Evolutionary conservation across 2,113 vertebrate genomes (phyloP), one percentile per base, ranked within the genome.

Genomic region (Onychostruthus taczanowskii): DNA sequence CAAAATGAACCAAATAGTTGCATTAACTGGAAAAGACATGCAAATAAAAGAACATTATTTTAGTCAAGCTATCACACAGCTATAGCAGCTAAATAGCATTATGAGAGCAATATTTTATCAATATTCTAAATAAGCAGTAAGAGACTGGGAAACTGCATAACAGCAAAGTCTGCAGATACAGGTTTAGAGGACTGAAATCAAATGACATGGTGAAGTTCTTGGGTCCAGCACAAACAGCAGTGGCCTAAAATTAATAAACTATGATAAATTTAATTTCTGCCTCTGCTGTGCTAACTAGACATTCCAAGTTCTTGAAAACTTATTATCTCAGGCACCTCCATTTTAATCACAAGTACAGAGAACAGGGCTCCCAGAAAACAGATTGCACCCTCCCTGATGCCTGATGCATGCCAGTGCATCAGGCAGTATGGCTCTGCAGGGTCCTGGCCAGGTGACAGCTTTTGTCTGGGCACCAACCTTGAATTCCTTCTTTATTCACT

Each of bases 221-320:
- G 31, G 16, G 13, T 76, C 33, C 3, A 5, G 63, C 30, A 80
- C 62, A 55, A 83, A 28, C 5, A 21, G 35, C 47, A 76, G 44
- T 37, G 63, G 41, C 27, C 76, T 67, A 53, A 89, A 92, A 94
- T 73, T 50, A 88, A 89, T 47, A 94, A 91, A 72, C 35, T 72
- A 64, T 19, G 39, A 18, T 63, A 53, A 88, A 85, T 75, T 69
- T 49, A 72, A 72, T 90, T 83, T 88, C 43, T 82, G 28, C 37
- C 77, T 81, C 63, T 56, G 58, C 62, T 75, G 35, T 11, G 58
- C 41, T 68, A 89, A 73, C 44, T 49, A 85, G 26, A 35, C 33
- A 73, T 16, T 84, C 39, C 82, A 74, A 81, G 24, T 30, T 93
- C 64, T 73, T 56, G 14, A 69, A 4, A 4, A 50, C 33, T 64